Percentiles rank a stretch among this genome's conserved stretches.
Conservation (phyloP, 2,797 vertebrate species). For the Melanotaenia parkinsoni region DNA sequence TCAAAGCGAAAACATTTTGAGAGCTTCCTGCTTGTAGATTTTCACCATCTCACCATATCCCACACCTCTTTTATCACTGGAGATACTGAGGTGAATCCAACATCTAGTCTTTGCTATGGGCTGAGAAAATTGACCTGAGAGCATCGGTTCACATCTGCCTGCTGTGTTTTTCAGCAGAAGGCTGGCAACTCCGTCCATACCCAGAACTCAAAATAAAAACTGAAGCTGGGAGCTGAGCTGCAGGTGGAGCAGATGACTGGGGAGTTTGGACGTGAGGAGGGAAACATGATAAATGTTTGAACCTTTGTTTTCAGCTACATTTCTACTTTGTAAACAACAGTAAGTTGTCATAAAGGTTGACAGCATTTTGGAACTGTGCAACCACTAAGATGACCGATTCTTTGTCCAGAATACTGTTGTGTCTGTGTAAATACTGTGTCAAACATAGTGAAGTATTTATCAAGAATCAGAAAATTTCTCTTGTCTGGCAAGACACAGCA, state of each 20-base stretch:
- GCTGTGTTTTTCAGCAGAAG: constrained; percentile 35
- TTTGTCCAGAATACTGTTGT: constrained; percentile 26
- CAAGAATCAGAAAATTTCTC: constrained; percentile 26
- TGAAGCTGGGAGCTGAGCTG: constrained; percentile 61
- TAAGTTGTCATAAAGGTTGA: constrained; percentile 45
- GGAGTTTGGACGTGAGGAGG: constrained; percentile 20
- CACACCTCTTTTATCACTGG: constrained; percentile 22
- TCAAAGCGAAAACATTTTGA: constrained; percentile 8
- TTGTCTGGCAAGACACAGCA: constrained; percentile 24
- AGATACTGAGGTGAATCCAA: constrained; percentile 35
- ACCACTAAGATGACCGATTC: constrained; percentile 39
- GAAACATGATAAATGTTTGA: constrained; percentile 12
- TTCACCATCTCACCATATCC: constrained; percentile 23
- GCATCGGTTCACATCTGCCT: constrained; percentile 57
- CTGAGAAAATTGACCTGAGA: constrained; percentile 65
- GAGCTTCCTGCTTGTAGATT: constrained; percentile 26
- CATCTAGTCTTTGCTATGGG: constrained; percentile 34
- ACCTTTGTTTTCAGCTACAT: constrained; percentile 28
- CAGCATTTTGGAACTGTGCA: constrained; percentile 39
- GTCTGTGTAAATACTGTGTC: constrained; percentile 52
- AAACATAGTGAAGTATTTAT: constrained; percentile 52
- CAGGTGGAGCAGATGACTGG: constrained; percentile 44
- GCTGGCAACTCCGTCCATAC: constrained; percentile 25
- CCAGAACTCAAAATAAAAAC: constrained; percentile 54
- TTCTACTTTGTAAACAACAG: constrained; percentile 30